Evolutionary conservation across 2,797 vertebrate species (phyloP), one percentile per base, ranked within the genome.

Genomic region (Pipistrellus kuhlii): DNA sequence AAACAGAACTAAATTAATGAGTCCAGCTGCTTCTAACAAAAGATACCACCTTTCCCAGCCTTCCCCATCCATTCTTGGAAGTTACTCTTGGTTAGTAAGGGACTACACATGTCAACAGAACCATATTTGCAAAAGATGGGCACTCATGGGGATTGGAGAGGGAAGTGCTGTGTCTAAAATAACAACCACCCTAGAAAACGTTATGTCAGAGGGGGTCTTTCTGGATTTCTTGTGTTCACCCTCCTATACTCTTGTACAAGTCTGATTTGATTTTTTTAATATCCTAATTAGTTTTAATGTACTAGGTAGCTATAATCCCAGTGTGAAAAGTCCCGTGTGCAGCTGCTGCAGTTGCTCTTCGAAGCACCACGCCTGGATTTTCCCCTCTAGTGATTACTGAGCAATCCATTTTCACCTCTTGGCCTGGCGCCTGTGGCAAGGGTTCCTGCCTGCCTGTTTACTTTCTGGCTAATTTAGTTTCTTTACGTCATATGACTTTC

Each of bases 401-500:
- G 15, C 68, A 78, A 77, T 53, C 68, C 32, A 53, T 78, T 62
- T 92, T 27, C 82, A 89, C 68, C 53, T n/a, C 20, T 53, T 71
- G 66, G 53, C 38, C 62, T 81, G 41, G 66, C 76, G 57, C 38
- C 38, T 41, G 38, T 23, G 41, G 80, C 57, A 66, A 85, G 13
- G 71, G 48, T 55, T n/a, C 51, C 90, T 57, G 55, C 21, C 23
- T 20, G 4, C 84, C 68, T 38, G 12, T 53, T 89, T 57, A 69
- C 69, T 92, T 87, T 91, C 72, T 72, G 35, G 76, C 59, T 76
- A 38, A 87, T 77, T 93, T 85, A 77, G 59, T 55, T 53, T 38
- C 76, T 84, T 95, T 81, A 57, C 13, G 59, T 84, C 66, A 72
- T 17, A 48, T 44, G 87, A 53, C 66, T 41, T 73, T 48, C 57